A percentile compares a stretch with the other conserved stretches of the same genome.
phyloP scores from a whole-genome alignment of 2,888 invertebrate genomes.

The Polyommatus icarus region DNA sequence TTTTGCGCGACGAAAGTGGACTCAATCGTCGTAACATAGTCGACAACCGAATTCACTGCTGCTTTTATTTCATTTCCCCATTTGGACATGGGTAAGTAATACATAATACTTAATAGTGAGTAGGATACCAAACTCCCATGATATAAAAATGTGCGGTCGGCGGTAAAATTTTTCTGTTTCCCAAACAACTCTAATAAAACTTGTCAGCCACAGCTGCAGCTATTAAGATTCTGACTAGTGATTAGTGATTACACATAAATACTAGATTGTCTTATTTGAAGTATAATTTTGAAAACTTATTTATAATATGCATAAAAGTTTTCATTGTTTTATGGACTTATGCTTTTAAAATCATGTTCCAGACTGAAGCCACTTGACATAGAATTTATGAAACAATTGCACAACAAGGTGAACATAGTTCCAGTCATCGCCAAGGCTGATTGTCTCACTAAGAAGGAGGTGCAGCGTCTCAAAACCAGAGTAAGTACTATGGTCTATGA shows the following conservation, averaged over 20 bases:
- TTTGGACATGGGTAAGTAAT: slow-evolving; percentile 94
- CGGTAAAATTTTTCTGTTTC: too few species aligned
- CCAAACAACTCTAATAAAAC: too few species aligned
- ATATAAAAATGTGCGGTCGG: neutral
- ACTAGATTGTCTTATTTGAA: too few species aligned
- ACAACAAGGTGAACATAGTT: slow-evolving; percentile 97
- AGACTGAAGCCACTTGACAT: slow-evolving; percentile 96
- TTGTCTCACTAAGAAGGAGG: slow-evolving; percentile 95
- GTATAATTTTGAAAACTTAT: too few species aligned
- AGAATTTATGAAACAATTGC: slow-evolving; percentile 97
- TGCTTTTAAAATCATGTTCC: neutral
- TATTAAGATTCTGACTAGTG: too few species aligned
- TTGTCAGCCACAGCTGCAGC: too few species aligned
- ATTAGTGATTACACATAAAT: too few species aligned
- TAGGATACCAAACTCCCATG: neutral
- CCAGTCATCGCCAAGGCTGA: slow-evolving; percentile 99
- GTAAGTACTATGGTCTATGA: slow-evolving; percentile 68
- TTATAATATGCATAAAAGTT: neutral
- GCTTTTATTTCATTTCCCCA: slow-evolving; percentile 98
- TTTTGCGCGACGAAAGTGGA: slow-evolving; percentile 95
- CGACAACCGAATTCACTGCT: slow-evolving; percentile 98
- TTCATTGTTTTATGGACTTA: neutral
- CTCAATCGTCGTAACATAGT: slow-evolving; percentile 97
- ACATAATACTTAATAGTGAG: neutral
- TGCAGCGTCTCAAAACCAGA: slow-evolving; percentile 90